A percentile compares a stretch with the other conserved stretches of the same genome.
These are phyloP conservation scores for Felis catus DNA, from an alignment of 2,113 vertebrate genomes.

Conservation along the genomic window F.catus_Fca126_mat1.0 CM031419.1:109562001-109562500, in stretches of 20 bases:
- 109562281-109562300: background rate
- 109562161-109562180: no score
- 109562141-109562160: no score
- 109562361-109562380: background rate
- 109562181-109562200: no score
- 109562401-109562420: background rate
- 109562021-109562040: background rate
- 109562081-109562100: no score
- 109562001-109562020: background rate
- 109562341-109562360: background rate
- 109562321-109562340: background rate
- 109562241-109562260: background rate
- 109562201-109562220: no score
- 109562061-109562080: no score
- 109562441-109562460: background rate
- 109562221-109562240: background rate
- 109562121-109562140: no score
- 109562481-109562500: no score
- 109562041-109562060: no score
- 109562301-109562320: background rate
- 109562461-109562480: background rate
- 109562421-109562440: background rate
- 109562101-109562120: no score
- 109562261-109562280: background rate
- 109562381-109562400: background rate